Percentiles rank a stretch among this genome's conserved stretches.
phyloP scores from a whole-genome alignment of 2,113 vertebrate genomes.

The Oncorhynchus masou region DNA sequence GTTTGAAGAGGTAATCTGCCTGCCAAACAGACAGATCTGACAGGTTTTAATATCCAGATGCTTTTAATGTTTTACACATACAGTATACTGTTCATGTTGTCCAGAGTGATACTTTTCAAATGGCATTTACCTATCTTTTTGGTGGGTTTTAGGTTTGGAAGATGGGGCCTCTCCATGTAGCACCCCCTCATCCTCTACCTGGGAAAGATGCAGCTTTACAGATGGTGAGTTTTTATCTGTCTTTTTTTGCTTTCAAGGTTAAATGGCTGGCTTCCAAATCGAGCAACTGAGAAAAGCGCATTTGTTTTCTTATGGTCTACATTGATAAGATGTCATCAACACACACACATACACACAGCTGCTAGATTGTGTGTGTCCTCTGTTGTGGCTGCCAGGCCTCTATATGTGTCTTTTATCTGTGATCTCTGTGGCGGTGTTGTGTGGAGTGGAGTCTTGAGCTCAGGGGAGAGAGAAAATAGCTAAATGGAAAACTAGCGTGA shows the following conservation, averaged over 20 bases:
- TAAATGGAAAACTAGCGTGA: conserved; percentile 24
- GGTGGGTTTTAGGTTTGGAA: conserved; percentile 61
- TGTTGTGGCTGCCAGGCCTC: conserved; percentile 7
- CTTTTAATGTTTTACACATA: background rate
- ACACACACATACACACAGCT: background rate
- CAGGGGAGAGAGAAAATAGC: background rate
- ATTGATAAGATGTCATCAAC: background rate
- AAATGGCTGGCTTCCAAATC: background rate
- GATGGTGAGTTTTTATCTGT: conserved; percentile 70
- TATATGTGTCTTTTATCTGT: conserved; percentile 13
- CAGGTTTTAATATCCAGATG: background rate
- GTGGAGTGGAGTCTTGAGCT: background rate
- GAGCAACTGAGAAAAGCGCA: background rate
- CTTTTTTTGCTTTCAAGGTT: too few species aligned
- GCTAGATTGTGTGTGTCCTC: conserved; percentile 7
- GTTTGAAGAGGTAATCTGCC: too few species aligned
- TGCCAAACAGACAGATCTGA: background rate
- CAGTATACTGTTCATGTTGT: too few species aligned
- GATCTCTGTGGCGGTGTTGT: background rate
- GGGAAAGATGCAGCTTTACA: conserved; percentile 69
- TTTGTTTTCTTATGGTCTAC: background rate
- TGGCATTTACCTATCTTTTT: background rate
- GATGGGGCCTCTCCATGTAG: conserved; percentile 70
- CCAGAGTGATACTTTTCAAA: background rate
- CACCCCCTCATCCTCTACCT: conserved; percentile 59